A percentile compares a stretch with the other conserved stretches of the same genome.
phyloP scores from a whole-genome alignment of 1,140 invertebrate genomes.

The Caenorhabditis tropicalis region DNA sequence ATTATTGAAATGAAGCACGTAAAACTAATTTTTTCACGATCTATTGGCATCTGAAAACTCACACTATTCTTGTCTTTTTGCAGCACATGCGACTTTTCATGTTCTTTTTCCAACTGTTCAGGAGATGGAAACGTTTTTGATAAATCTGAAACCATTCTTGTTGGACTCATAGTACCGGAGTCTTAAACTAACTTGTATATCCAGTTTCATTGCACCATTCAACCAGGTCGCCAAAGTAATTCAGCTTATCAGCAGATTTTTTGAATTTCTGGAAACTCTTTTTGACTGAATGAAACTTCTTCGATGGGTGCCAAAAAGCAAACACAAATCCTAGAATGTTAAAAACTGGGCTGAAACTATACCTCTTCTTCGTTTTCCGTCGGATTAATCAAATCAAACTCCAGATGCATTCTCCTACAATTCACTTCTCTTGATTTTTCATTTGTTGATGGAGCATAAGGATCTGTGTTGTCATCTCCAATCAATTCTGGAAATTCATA shows the following conservation, averaged over 20 bases:
- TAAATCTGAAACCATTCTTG: background rate
- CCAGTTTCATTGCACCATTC: conserved; percentile 12
- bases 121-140: background rate
- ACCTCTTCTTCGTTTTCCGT: too few relatives aligned
- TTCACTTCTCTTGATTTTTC: background rate
- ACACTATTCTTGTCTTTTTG: background rate
- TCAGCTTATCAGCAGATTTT: background rate
- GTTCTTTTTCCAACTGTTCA: background rate
- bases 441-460: background rate
- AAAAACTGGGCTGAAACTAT: too few relatives aligned
- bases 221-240: background rate
- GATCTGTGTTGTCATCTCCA: background rate
- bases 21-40: too few relatives aligned
- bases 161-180: background rate
- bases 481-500: background rate
- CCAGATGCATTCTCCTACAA: background rate
- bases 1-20: too few relatives aligned
- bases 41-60: too few relatives aligned
- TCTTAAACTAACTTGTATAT: background rate
- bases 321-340: too few relatives aligned
- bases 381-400: background rate
- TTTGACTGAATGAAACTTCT: too few relatives aligned
- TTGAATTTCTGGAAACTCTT: background rate
- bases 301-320: too few relatives aligned
- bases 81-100: background rate